Base-by-base conservation (phyloP, 1,140 invertebrate species). In the Elymnias hypermnestra region DNA sequence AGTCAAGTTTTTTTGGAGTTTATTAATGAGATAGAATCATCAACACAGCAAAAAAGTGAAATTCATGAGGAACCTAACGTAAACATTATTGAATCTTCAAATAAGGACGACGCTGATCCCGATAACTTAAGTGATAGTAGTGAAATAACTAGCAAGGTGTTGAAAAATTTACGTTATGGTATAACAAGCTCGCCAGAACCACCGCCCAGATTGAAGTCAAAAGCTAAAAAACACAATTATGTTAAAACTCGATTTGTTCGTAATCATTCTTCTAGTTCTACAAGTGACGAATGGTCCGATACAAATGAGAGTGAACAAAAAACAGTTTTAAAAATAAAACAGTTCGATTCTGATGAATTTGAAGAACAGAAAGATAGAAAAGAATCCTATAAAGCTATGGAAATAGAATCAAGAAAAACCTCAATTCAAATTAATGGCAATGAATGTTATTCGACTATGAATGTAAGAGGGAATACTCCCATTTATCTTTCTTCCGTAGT, bases 401-500 rank as follows among this genome's bases (percentile, higher is more conserved):
- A 82, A 56, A 72, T 69, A 76, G 85, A 67, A 37, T 88, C 90
- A 43, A 88, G 89, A 64, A 91, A 91, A 76, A 94, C 92, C 2
- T 94, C 92, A 3, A 93, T 94, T 53, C 77, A 93, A 72, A 93
- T 94, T 43, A 93, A 90, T 60, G 91, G 91, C 3, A 91, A 93
- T 56, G 89, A 91, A 72, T 92, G 91, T 74, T 91, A 91, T 64
- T 89, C 89, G 15, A 90, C 89, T 2, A 88, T 91, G 66, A 91
- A 90, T 59, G 88, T 90, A 0, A 88, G 86, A 19, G 89, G 89
- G 44, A 84, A 89, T 44, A 87, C 88, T 7, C 89, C 90, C 6
- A 77, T 91, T 22, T 91, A 92, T 72, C 89, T 91, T 50, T 91
- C 90, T 9, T 92, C 91, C 1, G 91, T 92, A 22, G 89, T 91